These are phyloP conservation scores for Phymatocera aterrima DNA, from an alignment of 2,888 invertebrate genomes.

Conservation along the genomic window DNA sequence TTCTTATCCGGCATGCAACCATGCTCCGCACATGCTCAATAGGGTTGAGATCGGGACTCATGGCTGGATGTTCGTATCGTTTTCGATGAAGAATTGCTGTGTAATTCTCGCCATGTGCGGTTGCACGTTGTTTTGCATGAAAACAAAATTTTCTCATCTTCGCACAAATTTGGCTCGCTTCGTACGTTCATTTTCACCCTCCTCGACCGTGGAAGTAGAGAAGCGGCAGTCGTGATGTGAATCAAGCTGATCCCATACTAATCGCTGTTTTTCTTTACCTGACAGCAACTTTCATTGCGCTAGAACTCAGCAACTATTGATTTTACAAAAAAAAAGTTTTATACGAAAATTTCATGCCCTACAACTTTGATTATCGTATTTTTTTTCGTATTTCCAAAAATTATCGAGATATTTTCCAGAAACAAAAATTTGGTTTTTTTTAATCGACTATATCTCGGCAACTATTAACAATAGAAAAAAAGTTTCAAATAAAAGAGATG, in stretches of 20 bases:
- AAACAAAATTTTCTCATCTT: too few relatives aligned
- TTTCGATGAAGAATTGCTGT: conserved; percentile 43
- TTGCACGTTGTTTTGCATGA: too few relatives aligned
- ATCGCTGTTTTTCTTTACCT: background rate
- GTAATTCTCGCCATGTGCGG: conserved; percentile 47
- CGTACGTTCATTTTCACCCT: too few relatives aligned
- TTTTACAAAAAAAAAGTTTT: background rate
- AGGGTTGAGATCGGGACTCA: conserved; percentile 58
- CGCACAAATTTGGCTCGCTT: too few relatives aligned
- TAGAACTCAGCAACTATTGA: background rate
- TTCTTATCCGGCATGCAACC: conserved; percentile 49
- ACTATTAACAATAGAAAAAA: too few relatives aligned
- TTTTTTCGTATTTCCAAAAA: background rate
- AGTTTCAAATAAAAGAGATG: too few relatives aligned
- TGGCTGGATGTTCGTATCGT: conserved; percentile 55
- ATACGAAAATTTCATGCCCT: background rate
- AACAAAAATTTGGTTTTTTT: too few relatives aligned
- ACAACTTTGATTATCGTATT: background rate
- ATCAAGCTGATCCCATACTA: too few relatives aligned
- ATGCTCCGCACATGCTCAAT: conserved; percentile 56
- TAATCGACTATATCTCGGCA: too few relatives aligned
- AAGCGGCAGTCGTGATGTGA: too few relatives aligned
- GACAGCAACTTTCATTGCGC: background rate
- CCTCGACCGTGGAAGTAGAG: too few relatives aligned
- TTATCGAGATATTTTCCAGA: background rate